Evolutionary conservation across 2,888 invertebrate genomes (phyloP).

Genomic region (Apantesis nais): DNA sequence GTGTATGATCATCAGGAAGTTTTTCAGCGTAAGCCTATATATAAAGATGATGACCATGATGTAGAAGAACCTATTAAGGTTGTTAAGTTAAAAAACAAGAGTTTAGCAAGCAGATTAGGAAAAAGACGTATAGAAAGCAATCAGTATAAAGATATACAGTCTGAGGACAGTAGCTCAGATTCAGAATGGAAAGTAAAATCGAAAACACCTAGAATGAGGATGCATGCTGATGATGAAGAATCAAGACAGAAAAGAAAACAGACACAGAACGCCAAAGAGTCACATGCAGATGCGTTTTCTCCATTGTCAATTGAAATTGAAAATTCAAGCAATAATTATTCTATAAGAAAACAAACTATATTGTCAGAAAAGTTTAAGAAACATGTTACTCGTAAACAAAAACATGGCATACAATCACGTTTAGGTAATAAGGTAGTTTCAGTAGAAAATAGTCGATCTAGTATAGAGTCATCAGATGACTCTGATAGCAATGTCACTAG

Average conservation of each 20-base stretch:
- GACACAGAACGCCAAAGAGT: slow-evolving; percentile 49
- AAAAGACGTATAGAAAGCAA: slow-evolving; percentile 59
- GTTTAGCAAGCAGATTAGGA: slow-evolving; percentile 74
- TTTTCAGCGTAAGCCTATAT: slow-evolving; percentile 68
- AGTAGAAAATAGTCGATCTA: slow-evolving; percentile 48
- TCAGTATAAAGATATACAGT: slow-evolving; percentile 53
- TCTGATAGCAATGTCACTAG: slow-evolving; percentile 79
- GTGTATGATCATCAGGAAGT: slow-evolving; percentile 87
- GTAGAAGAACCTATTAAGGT: slow-evolving; percentile 52
- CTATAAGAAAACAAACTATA: slow-evolving; percentile 62
- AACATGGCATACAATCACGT: slow-evolving; percentile 63
- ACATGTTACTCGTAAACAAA: slow-evolving; percentile 48
- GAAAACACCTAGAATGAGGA: slow-evolving; percentile 91
- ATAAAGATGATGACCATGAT: slow-evolving; percentile 62
- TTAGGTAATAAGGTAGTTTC: slow-evolving; percentile 69
- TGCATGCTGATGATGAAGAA: slow-evolving; percentile 96
- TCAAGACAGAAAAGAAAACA: slow-evolving; percentile 79
- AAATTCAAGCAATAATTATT: slow-evolving; percentile 64
- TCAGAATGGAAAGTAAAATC: slow-evolving; percentile 86
- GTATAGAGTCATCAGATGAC: slow-evolving; percentile 65
- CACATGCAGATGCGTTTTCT: slow-evolving; percentile 63
- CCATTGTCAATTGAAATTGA: slow-evolving; percentile 78
- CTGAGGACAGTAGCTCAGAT: slow-evolving; percentile 80
- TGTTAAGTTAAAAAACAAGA: slow-evolving; percentile 70
- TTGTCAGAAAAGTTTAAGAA: slow-evolving; percentile 76